Evolutionary conservation across 2,113 vertebrate genomes (phyloP).

Genomic region (Sterrhoptilus dennistouni): DNA sequence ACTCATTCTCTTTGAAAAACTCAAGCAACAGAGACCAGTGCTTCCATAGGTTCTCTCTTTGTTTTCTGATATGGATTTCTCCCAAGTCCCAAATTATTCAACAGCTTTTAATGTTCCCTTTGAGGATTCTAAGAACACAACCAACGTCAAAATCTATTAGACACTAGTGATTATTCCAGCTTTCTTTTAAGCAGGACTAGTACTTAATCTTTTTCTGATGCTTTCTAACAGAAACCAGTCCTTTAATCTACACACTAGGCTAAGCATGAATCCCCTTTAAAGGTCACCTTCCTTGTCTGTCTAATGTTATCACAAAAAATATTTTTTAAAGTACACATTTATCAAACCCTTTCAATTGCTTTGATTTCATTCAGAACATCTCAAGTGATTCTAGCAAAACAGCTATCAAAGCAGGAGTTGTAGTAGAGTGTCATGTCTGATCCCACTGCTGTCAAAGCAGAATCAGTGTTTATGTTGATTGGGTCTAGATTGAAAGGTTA

Average conservation of each 20-base stretch:
- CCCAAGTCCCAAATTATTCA: constrained; percentile 50
- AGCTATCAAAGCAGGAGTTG: constrained; percentile 21
- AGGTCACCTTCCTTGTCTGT: constrained; percentile 48
- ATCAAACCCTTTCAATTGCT: constrained; percentile 1
- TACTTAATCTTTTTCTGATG: constrained; percentile 48
- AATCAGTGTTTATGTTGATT: constrained; percentile 57
- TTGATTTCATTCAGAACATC: constrained; percentile 32
- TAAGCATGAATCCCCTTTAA: constrained; percentile 42
- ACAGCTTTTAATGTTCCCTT: constrained; percentile 47
- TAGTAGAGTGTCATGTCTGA: background rate
- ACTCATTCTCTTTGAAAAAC: constrained; percentile 4
- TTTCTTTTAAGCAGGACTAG: constrained; percentile 39
- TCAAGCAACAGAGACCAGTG: background rate
- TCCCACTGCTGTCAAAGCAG: background rate
- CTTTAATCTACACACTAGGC: constrained; percentile 14
- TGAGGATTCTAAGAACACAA: constrained; percentile 44
- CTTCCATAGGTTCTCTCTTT: background rate
- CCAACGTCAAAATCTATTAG: constrained; percentile 40
- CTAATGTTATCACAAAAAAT: constrained; percentile 13
- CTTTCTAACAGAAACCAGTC: background rate
- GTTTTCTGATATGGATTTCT: constrained; percentile 29
- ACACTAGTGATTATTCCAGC: background rate
- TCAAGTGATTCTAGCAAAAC: background rate
- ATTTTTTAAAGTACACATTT: constrained; percentile 20
- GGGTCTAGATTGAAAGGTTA: constrained; percentile 71